Conservation (phyloP, 2,888 invertebrate species). For the Iselma pallidipennis region DNA sequence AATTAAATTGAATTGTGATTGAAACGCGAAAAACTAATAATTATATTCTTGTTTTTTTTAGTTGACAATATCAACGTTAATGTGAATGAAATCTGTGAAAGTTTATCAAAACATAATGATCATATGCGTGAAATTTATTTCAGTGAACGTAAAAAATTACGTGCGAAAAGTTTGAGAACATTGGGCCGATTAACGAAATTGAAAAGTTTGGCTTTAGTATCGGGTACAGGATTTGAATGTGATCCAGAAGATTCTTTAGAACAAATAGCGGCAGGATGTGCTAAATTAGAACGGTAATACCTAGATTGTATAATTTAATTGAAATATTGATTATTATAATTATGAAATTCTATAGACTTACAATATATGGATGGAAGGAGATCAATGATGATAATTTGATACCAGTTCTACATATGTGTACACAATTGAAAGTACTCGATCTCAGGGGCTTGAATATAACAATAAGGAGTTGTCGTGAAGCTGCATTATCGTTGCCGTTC, state of each 20-base stretch:
- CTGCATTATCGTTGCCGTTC: slow-evolving; percentile 39
- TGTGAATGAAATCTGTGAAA: slow-evolving; percentile 42
- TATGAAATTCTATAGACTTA: slow-evolving; percentile 31
- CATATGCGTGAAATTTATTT: slow-evolving; percentile 39
- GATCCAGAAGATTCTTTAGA: slow-evolving; percentile 45
- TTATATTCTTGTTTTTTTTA: slow-evolving; percentile 24
- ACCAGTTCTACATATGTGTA: slow-evolving; percentile 42
- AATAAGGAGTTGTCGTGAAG: slow-evolving; percentile 43
- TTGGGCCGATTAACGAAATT: slow-evolving; percentile 41
- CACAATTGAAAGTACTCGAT: slow-evolving; percentile 38
- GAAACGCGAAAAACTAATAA: neutral
- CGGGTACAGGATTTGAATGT: slow-evolving; percentile 38
- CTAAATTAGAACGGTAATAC: slow-evolving; percentile 40
- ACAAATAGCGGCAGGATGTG: slow-evolving; percentile 43
- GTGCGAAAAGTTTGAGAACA: slow-evolving; percentile 38
- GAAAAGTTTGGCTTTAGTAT: slow-evolving; percentile 35
- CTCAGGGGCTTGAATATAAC: slow-evolving; percentile 42
- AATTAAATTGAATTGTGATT: slow-evolving; percentile 26
- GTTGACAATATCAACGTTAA: slow-evolving; percentile 42
- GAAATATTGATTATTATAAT: neutral
- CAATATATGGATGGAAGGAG: slow-evolving; percentile 43
- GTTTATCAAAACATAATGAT: slow-evolving; percentile 37
- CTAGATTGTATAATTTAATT: slow-evolving; percentile 6
- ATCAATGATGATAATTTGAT: slow-evolving; percentile 43
- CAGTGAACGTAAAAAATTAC: slow-evolving; percentile 38